phyloP scores from a whole-genome alignment of 2,113 vertebrate genomes.

The Turnix velox region DNA sequence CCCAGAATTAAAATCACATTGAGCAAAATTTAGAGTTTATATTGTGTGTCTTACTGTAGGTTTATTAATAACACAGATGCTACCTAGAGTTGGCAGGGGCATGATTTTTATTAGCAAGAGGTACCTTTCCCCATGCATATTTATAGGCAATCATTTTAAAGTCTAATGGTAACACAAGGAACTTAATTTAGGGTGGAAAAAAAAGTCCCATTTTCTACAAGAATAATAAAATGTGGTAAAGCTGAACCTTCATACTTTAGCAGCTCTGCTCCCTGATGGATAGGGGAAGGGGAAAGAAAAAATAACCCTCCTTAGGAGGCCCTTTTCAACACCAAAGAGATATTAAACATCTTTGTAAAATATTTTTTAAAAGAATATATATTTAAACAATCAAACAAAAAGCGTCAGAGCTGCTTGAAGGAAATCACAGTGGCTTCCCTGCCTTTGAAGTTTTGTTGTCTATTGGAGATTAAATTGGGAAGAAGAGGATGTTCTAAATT shows the following conservation, averaged over 20 bases:
- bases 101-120: background rate
- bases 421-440: conserved; percentile 18
- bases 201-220: conserved; percentile 49
- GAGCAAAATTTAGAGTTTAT: background rate
- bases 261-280: background rate
- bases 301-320: conserved; percentile 24
- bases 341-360: background rate
- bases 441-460: conserved; percentile 44
- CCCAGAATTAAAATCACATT: background rate
- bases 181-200: conserved; percentile 18
- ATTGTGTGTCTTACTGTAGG: background rate
- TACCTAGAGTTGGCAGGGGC: background rate
- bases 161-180: conserved; percentile 61
- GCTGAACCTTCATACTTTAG: conserved; percentile 35
- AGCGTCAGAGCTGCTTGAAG: background rate
- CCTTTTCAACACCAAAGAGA: background rate
- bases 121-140: conserved; percentile 22
- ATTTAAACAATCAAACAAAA: conserved; percentile 24
- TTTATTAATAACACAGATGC: background rate
- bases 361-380: conserved; percentile 16
- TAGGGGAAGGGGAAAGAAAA: background rate
- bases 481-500: conserved; percentile 73
- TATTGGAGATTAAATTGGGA: conserved; percentile 61
- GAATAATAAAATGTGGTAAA: conserved; percentile 59
- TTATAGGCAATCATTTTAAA: conserved; percentile 54